Evolutionary conservation across 2,113 vertebrate species (phyloP).

Genomic region (Anthoscopus minutus): DNA sequence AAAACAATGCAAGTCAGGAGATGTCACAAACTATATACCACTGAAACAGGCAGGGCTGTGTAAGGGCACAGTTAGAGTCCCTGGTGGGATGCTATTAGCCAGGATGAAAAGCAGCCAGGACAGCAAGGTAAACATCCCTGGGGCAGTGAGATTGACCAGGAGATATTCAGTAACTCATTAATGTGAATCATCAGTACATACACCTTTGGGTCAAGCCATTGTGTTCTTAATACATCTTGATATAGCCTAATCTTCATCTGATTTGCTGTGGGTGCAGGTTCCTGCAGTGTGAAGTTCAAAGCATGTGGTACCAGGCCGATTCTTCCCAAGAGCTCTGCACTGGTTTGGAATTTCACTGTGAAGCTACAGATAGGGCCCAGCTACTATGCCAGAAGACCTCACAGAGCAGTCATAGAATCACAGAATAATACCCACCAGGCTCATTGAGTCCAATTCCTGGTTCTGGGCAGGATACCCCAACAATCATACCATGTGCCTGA

Average conservation of each 20-base stretch:
- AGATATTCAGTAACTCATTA: neutral
- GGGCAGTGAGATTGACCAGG: neutral
- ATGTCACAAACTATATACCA: conserved; percentile 1
- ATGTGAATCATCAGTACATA: neutral
- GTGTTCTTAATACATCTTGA: neutral
- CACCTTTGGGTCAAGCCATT: neutral
- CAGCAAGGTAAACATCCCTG: neutral
- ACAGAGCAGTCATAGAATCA: neutral
- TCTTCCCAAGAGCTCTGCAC: neutral
- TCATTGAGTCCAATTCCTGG: neutral
- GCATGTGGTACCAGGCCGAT: neutral
- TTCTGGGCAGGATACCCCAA: neutral
- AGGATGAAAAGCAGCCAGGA: neutral
- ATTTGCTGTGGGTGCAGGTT: neutral
- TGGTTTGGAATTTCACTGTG: neutral
- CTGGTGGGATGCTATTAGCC: neutral
- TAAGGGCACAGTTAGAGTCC: neutral
- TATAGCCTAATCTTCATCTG: neutral
- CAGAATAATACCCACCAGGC: neutral
- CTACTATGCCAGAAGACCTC: neutral
- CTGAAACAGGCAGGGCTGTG: neutral
- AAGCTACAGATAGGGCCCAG: neutral
- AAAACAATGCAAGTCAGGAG: neutral
- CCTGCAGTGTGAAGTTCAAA: neutral
- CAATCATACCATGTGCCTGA: neutral